Percentiles rank a stretch among this genome's conserved stretches.
These are phyloP conservation scores for Limnodromus scolopaceus DNA, from an alignment of 2,797 vertebrate species.

Conservation along the genomic window DNA sequence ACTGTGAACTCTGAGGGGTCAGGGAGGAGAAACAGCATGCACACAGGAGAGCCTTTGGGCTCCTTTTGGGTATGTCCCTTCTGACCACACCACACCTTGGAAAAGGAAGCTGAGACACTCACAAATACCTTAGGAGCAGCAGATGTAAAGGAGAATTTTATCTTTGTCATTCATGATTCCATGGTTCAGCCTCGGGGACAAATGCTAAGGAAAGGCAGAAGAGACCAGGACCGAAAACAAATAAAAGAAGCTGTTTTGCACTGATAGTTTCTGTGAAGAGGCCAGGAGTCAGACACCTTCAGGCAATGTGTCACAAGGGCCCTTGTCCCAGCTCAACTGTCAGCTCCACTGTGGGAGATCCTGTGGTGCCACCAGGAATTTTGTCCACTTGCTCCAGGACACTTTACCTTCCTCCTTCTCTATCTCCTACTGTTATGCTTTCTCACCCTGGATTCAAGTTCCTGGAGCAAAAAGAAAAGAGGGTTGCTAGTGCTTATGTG, in stretches of 20 bases:
- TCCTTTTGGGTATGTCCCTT: not conserved
- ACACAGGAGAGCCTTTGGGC: not conserved
- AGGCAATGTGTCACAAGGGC: not conserved
- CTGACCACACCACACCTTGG: not conserved
- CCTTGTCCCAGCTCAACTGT: not conserved
- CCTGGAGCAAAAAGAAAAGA: not conserved
- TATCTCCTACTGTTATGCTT: not conserved
- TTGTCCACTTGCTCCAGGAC: not conserved
- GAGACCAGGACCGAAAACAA: not conserved
- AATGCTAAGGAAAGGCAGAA: not conserved
- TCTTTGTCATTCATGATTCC: not conserved
- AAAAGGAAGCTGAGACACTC: not conserved
- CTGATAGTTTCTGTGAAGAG: not conserved
- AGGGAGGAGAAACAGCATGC: not conserved
- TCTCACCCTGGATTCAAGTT: not conserved
- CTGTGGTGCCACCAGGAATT: not conserved
- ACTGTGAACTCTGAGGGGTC: not conserved
- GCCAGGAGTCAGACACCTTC: not conserved
- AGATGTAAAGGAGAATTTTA: not conserved
- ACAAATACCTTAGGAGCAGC: not conserved
- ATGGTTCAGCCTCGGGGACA: not conserved
- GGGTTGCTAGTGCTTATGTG: not conserved
- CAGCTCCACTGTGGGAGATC: not conserved
- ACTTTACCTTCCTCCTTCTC: not conserved
- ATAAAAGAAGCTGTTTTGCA: not conserved